phyloP scores from a whole-genome alignment of 2,888 invertebrate species.

The Thera obeliscata region DNA sequence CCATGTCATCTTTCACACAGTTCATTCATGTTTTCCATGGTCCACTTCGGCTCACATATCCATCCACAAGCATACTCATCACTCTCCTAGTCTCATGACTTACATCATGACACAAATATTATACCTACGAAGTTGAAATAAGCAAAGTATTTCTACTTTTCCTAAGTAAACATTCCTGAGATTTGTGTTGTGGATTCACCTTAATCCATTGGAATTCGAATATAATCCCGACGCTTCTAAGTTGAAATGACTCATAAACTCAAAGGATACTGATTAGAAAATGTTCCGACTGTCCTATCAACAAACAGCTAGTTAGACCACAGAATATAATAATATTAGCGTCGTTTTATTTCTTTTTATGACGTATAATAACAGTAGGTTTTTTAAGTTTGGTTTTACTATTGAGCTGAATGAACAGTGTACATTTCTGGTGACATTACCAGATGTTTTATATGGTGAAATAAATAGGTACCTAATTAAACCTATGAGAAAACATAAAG shows the following conservation, averaged over 20 bases:
- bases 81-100: too few species aligned
- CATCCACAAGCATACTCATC: too few species aligned
- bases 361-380: not conserved
- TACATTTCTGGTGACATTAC: too few species aligned
- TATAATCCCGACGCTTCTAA: constrained; percentile 51
- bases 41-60: too few species aligned
- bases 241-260: constrained; percentile 32
- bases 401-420: too few species aligned
- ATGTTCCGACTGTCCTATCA: constrained; percentile 5
- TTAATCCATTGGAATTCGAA: constrained; percentile 60
- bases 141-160: not conserved
- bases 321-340: not conserved
- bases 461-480: too few species aligned
- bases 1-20: too few species aligned
- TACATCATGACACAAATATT: not conserved
- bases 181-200: constrained; percentile 41
- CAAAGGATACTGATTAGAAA: constrained; percentile 24
- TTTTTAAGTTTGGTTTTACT: too few species aligned
- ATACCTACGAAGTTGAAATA: not conserved
- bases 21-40: too few species aligned
- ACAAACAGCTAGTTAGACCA: not conserved
- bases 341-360: not conserved
- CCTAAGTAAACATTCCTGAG: constrained; percentile 20
- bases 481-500: too few species aligned
- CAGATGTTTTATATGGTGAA: too few species aligned